phyloP scores from a whole-genome alignment of 2,113 vertebrate species.

The Lepisosteus oculatus region DNA sequence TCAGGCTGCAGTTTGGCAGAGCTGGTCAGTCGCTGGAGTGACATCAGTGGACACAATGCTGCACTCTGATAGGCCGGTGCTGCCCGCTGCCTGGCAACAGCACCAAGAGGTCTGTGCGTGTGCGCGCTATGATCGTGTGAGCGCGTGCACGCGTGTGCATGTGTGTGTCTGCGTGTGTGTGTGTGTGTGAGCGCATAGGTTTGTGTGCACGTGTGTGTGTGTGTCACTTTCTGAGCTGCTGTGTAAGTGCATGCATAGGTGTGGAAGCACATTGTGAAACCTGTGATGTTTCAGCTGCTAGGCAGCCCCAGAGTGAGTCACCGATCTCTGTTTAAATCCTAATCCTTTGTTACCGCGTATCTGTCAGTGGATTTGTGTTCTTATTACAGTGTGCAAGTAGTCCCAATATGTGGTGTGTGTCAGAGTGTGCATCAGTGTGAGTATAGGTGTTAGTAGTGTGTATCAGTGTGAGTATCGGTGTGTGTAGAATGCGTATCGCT shows the following conservation, averaged over 20 bases:
- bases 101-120: constrained; percentile 70
- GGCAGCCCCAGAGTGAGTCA: too few species aligned
- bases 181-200: not conserved
- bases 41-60: constrained; percentile 74
- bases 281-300: too few species aligned
- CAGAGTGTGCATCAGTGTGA: not conserved
- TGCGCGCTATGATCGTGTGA: constrained; percentile 32
- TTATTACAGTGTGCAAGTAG: constrained; percentile 43
- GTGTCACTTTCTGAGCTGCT: too few species aligned
- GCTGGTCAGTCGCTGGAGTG: constrained; percentile 74
- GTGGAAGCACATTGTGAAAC: too few species aligned
- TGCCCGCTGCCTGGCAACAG: constrained; percentile 76
- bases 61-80: constrained; percentile 69
- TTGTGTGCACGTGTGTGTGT: too few species aligned
- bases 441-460: constrained; percentile 19
- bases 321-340: too few species aligned
- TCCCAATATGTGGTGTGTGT: constrained; percentile 23
- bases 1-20: constrained; percentile 17
- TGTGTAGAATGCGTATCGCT: too few species aligned
- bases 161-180: constrained; percentile 6
- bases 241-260: too few species aligned
- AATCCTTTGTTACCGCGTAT: not conserved
- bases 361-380: constrained; percentile 2
- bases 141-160: constrained; percentile 33
- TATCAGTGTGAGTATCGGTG: not conserved